Evolutionary conservation across 2,113 vertebrate genomes (phyloP).

Genomic region (Notarius quadriscutis): DNA sequence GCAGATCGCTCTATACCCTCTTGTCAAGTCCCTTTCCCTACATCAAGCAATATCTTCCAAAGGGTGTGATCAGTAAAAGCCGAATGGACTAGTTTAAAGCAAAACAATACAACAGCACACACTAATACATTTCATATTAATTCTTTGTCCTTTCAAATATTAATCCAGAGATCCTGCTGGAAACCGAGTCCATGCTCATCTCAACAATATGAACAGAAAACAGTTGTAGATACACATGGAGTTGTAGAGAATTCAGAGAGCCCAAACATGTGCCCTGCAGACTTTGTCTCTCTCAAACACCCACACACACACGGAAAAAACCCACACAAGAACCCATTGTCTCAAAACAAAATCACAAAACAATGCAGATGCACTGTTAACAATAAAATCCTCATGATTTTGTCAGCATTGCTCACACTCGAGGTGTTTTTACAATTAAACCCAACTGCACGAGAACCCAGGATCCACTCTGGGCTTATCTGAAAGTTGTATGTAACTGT

Average conservation of each 20-base stretch:
- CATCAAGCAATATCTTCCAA: not conserved
- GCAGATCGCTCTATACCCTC: not conserved
- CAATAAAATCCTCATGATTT: not conserved
- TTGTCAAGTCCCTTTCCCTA: not conserved
- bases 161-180: not conserved
- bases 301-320: not conserved
- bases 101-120: not conserved
- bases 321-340: not conserved
- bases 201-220: constrained; percentile 18
- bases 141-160: not conserved
- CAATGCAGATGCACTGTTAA: constrained; percentile 11
- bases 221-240: constrained; percentile 33
- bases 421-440: not conserved
- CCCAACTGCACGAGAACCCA: not conserved
- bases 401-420: constrained; percentile 26
- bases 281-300: not conserved
- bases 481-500: not conserved
- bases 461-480: not conserved
- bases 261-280: constrained; percentile 37
- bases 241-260: constrained; percentile 12
- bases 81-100: not conserved
- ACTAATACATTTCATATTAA: not conserved
- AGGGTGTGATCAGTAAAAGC: not conserved
- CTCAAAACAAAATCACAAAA: constrained; percentile 1
- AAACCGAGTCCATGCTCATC: not conserved